Conservation (phyloP, 2,888 invertebrate species). For the Scaptomyza cyrtandrae region DNA sequence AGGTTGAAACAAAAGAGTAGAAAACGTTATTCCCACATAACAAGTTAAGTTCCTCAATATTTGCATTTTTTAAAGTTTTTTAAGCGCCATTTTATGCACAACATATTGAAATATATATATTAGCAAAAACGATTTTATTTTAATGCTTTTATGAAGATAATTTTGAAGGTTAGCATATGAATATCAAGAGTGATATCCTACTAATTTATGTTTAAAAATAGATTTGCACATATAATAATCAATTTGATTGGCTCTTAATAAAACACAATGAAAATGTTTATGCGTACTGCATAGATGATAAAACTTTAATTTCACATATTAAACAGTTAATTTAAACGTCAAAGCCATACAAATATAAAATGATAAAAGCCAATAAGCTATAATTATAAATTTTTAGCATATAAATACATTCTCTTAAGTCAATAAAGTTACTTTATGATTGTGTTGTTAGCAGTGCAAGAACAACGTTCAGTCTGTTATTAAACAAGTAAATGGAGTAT, state of each 20-base stretch:
- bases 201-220: not conserved
- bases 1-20: too few species aligned
- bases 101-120: not conserved
- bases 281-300: slow-evolving; percentile 1
- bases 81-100: too few species aligned
- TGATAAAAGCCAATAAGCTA: not conserved
- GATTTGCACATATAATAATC: too few species aligned
- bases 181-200: not conserved
- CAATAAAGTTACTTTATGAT: not conserved
- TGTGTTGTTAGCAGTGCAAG: slow-evolving; percentile 25
- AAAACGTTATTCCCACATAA: too few species aligned
- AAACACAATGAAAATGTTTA: not conserved
- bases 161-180: not conserved
- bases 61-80: not conserved
- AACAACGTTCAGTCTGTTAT: slow-evolving; percentile 17
- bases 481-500: slow-evolving; percentile 27
- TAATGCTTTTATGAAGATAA: not conserved
- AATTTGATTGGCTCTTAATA: not conserved
- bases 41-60: not conserved
- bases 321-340: slow-evolving; percentile 16
- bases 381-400: not conserved
- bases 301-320: slow-evolving; percentile 2
- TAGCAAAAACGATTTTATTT: not conserved
- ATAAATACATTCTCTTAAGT: not conserved
- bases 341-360: not conserved